Evolutionary conservation across 2,888 invertebrate genomes (phyloP).

Genomic region (Desoria tigrina): DNA sequence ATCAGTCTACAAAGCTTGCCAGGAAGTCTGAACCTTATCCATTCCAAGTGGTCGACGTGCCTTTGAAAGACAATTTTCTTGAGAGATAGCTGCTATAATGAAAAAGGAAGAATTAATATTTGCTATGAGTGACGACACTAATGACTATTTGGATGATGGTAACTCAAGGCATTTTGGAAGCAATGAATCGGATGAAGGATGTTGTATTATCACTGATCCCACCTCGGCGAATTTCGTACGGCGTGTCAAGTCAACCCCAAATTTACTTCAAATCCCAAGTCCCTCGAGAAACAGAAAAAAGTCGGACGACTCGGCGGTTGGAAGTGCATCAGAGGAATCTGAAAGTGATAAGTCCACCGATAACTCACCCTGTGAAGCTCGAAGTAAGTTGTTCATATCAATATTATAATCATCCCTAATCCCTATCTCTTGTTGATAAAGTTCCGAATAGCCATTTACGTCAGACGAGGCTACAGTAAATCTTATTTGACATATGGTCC

Average conservation of each 20-base stretch:
- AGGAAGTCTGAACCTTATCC: too few species aligned
- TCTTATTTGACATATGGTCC: too few species aligned
- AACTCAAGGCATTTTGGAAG: constrained; percentile 42
- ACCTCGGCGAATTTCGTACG: constrained; percentile 34
- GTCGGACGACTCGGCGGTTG: constrained; percentile 53
- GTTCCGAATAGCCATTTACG: too few species aligned
- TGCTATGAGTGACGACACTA: constrained; percentile 52
- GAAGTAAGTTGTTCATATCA: constrained; percentile 5
- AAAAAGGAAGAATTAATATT: constrained; percentile 49
- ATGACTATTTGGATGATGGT: constrained; percentile 48
- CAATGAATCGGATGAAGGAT: constrained; percentile 51
- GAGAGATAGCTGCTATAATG: constrained; percentile 39
- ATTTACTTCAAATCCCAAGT: constrained; percentile 50
- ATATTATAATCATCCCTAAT: neutral
- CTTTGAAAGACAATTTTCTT: too few species aligned
- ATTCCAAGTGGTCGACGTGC: too few species aligned
- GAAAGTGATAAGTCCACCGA: constrained; percentile 46
- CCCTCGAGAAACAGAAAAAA: constrained; percentile 43
- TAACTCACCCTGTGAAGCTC: constrained; percentile 20
- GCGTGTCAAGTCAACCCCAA: constrained; percentile 50
- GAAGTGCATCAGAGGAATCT: constrained; percentile 51
- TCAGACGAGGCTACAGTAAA: too few species aligned
- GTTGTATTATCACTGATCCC: constrained; percentile 32
- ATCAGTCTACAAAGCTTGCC: too few species aligned
- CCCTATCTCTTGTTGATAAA: neutral